Evolutionary conservation across 2,797 vertebrate genomes (phyloP).

Genomic region (Lerista edwardsae): DNA sequence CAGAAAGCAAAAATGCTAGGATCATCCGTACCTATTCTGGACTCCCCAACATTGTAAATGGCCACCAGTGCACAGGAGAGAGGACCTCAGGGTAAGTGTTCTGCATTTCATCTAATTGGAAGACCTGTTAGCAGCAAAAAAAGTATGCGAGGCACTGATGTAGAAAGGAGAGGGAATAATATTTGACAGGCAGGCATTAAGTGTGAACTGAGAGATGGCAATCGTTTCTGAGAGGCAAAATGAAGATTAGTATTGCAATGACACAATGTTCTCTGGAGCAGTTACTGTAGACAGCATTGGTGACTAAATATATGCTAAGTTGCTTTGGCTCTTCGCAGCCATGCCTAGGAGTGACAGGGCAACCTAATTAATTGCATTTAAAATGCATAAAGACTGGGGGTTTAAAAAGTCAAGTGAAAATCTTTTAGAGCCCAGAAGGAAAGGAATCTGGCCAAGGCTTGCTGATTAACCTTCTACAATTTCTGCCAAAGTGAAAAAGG

Average conservation of each 20-base stretch:
- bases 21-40: background rate
- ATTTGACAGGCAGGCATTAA: constrained; percentile 33
- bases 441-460: constrained; percentile 31
- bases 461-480: background rate
- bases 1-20: background rate
- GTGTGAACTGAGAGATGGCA: constrained; percentile 10
- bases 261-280: constrained; percentile 27
- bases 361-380: constrained; percentile 41
- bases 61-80: background rate
- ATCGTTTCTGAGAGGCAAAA: constrained; percentile 9
- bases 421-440: constrained; percentile 25
- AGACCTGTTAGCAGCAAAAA: background rate
- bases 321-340: constrained; percentile 32
- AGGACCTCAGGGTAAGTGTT: background rate
- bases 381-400: constrained; percentile 33
- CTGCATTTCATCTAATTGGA: background rate
- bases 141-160: constrained; percentile 1
- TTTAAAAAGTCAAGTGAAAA: constrained; percentile 44
- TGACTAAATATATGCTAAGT: constrained; percentile 43
- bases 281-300: constrained; percentile 28
- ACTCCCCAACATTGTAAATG: background rate
- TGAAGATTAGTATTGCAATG: constrained; percentile 20
- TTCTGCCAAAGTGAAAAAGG: constrained; percentile 18
- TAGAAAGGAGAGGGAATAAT: background rate
- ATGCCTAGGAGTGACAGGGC: constrained; percentile 19